Base-by-base conservation (phyloP, 2,113 vertebrate species). In the Lipotes vexillifer region DNA sequence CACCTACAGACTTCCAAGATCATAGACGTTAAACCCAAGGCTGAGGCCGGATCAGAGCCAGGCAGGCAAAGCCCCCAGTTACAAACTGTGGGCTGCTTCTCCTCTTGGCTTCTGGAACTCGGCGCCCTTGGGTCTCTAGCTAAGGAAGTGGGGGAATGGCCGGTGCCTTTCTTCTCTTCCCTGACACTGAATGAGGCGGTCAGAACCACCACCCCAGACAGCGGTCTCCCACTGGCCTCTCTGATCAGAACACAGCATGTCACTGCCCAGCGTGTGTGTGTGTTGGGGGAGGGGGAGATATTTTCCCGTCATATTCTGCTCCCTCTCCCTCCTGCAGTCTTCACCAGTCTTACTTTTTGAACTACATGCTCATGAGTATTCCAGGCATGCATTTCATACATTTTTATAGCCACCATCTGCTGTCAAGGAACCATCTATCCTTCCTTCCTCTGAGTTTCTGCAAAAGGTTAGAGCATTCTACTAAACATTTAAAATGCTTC, bases 71-170 rank as follows among this genome's bases (percentile, higher is more conserved):
- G 33, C 61, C 13, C 5, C 61, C 10, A 17, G 36, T 0, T 3
- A 18, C 1, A 2, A 7, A 25, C 3, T 0, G 1, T 2, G 15
- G 20, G 65, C 33, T 52, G 46, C 38, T 33, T 55, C 27, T 21
- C 1, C 3, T 3, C 29, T 0, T 33, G 33, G 25, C 41, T 63
- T 31, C 6, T 0, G 41, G 20, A 10, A 20, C 33, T 15, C 5
- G 3, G 63, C 8, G 4, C 18, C 27, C 15, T 69, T n/a, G 6
- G 0, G 0, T 25, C 36, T 15, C 13, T 8, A 10, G 5, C 3
- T 2, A 31, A 31, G 41, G 46, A 38, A 12, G 15, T 2, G 25
- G 49, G 2, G 10, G 29, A 3, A 7, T 0, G 36, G 13, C 7
- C 1, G 20, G 27, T 0, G 0, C n/a, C 55, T 74, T 44, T 36